Percentiles rank a stretch among this genome's conserved stretches.
Conservation (phyloP, 2,888 invertebrate species). For the Trimorus sp. region DNA sequence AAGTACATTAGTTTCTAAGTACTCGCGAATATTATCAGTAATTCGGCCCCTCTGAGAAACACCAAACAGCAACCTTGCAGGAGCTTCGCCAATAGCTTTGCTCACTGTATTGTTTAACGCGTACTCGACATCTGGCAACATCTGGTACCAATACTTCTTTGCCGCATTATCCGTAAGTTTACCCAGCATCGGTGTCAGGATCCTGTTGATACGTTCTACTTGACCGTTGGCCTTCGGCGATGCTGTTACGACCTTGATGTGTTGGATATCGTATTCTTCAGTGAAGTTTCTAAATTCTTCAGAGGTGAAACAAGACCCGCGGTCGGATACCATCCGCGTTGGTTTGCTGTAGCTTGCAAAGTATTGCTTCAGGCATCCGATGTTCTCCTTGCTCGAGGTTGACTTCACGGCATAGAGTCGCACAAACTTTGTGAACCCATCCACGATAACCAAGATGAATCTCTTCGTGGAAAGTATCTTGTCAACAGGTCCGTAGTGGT, state of each 20-base stretch:
- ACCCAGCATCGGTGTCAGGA: slow-evolving; percentile 37
- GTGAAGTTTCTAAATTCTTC: slow-evolving; percentile 59
- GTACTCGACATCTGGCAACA: slow-evolving; percentile 48
- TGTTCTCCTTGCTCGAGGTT: slow-evolving; percentile 13
- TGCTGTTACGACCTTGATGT: slow-evolving; percentile 55
- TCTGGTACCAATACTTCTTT: slow-evolving; percentile 50
- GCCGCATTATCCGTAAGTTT: slow-evolving; percentile 33
- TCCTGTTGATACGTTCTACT: slow-evolving; percentile 59
- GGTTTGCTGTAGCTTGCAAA: slow-evolving; percentile 43
- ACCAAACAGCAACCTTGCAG: slow-evolving; percentile 72
- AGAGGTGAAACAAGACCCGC: slow-evolving; percentile 61
- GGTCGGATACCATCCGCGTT: slow-evolving; percentile 45
- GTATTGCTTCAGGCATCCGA: slow-evolving; percentile 15
- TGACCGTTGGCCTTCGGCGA: slow-evolving; percentile 67
- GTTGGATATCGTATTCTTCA: slow-evolving; percentile 36
- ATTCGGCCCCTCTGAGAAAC: slow-evolving; percentile 68
- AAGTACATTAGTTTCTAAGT: slow-evolving; percentile 26
- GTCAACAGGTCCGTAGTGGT: slow-evolving; percentile 11
- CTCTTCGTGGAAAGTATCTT: neutral
- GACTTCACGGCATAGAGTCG: slow-evolving; percentile 44
- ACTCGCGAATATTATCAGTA: slow-evolving; percentile 25
- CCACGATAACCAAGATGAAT: neutral
- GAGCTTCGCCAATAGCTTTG: slow-evolving; percentile 65
- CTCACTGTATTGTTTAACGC: slow-evolving; percentile 61
- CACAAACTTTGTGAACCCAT: slow-evolving; percentile 43